These are phyloP conservation scores for Onthophagus taurus DNA, from an alignment of 1,140 invertebrate genomes.

Conservation along the genomic window DNA sequence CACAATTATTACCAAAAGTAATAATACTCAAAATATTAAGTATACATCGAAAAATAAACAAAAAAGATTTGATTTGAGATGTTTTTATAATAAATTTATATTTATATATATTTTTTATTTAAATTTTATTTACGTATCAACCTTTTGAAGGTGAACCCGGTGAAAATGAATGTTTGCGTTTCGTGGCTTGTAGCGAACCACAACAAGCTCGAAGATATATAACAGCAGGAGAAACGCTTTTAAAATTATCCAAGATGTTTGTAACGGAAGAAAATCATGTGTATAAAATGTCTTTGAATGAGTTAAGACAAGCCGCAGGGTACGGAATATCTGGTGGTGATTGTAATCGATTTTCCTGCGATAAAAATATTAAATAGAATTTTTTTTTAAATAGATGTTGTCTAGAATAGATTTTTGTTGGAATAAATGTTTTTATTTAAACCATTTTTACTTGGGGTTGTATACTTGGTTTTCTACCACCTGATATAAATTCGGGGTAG, in stretches of 20 bases:
- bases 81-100: no score
- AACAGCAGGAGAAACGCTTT: slow-evolving; percentile 60
- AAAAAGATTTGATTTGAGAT: neutral
- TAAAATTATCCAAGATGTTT: slow-evolving; percentile 59
- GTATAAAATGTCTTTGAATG: slow-evolving; percentile 28
- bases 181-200: slow-evolving; percentile 64
- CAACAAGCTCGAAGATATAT: slow-evolving; percentile 61
- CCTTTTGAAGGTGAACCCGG: slow-evolving; percentile 48
- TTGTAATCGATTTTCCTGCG: slow-evolving; percentile 27
- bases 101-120: no score
- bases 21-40: no score
- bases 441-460: slow-evolving; percentile 6
- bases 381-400: neutral
- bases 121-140: no score
- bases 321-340: slow-evolving; percentile 26
- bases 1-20: no score
- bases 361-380: neutral
- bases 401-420: neutral
- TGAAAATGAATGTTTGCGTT: slow-evolving; percentile 63
- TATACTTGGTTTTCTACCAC: slow-evolving; percentile 36
- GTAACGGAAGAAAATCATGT: slow-evolving; percentile 18
- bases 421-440: slow-evolving; percentile 1
- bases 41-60: neutral
- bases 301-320: slow-evolving; percentile 29
- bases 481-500: slow-evolving; percentile 65